Evolutionary conservation across 2,113 vertebrate genomes (phyloP).

Genomic region (Anthoscopus minutus): DNA sequence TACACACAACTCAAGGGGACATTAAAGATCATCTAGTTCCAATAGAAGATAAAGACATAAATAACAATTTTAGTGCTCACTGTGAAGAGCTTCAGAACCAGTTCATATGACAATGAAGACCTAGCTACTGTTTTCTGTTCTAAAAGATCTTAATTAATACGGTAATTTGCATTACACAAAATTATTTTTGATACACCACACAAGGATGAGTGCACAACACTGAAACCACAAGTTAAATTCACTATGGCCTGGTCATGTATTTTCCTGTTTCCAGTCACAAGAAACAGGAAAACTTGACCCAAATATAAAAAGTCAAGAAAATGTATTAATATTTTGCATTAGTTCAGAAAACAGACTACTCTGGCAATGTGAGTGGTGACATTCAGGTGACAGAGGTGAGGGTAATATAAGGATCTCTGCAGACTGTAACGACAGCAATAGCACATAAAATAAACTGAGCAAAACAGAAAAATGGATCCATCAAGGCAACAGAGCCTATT

Average conservation of each 20-base stretch:
- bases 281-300: background rate
- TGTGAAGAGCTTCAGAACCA: background rate
- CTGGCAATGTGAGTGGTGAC: background rate
- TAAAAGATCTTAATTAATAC: background rate
- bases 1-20: background rate
- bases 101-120: background rate
- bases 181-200: background rate
- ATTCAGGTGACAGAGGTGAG: background rate
- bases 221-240: background rate
- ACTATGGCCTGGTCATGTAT: background rate
- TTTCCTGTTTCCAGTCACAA: background rate
- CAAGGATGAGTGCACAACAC: background rate
- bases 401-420: background rate
- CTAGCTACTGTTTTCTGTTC: background rate
- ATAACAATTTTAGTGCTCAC: background rate
- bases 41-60: background rate
- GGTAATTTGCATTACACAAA: background rate
- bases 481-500: background rate
- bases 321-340: background rate
- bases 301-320: background rate
- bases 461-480: background rate
- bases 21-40: background rate
- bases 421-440: fast-evolving
- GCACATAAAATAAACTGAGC: background rate
- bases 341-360: background rate